Evolutionary conservation across 2,113 vertebrate species (phyloP).

Genomic region (Poeciliopsis turrubarensis): DNA sequence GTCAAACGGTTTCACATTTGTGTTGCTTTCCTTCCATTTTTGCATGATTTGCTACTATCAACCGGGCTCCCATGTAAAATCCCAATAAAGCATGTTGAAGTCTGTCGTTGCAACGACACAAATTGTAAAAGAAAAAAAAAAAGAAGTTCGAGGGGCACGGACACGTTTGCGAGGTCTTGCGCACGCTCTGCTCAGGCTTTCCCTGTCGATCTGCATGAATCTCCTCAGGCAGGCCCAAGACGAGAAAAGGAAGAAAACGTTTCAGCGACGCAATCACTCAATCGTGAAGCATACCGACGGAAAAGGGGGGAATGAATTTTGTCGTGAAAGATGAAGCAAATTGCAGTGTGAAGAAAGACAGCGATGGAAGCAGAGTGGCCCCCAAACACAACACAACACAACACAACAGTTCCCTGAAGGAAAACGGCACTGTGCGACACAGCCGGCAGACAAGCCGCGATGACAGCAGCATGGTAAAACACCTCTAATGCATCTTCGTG

Average conservation of each 20-base stretch:
- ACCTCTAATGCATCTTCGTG: constrained; percentile 71
- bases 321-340: constrained; percentile 21
- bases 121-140: neutral
- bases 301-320: neutral
- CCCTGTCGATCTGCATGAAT: neutral
- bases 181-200: neutral
- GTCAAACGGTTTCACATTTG: no score
- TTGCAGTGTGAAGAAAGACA: neutral
- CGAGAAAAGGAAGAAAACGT: neutral
- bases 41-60: no score
- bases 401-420: constrained; percentile 41
- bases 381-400: constrained; percentile 34
- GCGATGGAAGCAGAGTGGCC: constrained; percentile 1
- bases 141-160: neutral
- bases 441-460: constrained; percentile 60
- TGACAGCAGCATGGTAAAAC: constrained; percentile 76
- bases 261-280: neutral
- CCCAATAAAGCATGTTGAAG: no score
- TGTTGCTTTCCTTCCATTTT: no score
- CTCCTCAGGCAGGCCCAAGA: no score
- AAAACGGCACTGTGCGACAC: constrained; percentile 45
- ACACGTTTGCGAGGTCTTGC: neutral
- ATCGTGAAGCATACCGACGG: neutral
- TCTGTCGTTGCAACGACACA: no score
- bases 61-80: no score